Evolutionary conservation across 2,888 invertebrate genomes (phyloP).

Genomic region (Lymantria monacha): DNA sequence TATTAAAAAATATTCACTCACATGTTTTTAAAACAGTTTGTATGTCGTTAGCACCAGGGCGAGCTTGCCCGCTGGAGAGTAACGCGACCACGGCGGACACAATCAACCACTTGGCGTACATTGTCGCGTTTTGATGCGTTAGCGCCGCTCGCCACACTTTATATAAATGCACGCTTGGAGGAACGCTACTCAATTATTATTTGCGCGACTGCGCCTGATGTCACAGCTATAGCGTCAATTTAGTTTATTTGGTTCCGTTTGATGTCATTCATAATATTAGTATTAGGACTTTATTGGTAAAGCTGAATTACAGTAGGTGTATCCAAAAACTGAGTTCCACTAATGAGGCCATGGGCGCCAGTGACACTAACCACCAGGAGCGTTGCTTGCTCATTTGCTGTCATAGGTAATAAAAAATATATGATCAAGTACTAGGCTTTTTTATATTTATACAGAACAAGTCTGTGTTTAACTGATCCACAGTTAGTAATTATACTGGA

Average conservation of each 20-base stretch:
- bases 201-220: neutral
- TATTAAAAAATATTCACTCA: constrained; percentile 16
- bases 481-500: too few species aligned
- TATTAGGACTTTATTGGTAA: too few species aligned
- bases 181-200: constrained; percentile 1
- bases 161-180: constrained; percentile 31
- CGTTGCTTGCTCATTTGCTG: too few species aligned
- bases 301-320: too few species aligned
- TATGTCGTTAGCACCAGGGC: constrained; percentile 37
- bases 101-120: constrained; percentile 39
- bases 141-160: constrained; percentile 32
- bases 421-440: too few species aligned
- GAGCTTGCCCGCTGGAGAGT: constrained; percentile 30
- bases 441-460: too few species aligned
- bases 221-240: neutral
- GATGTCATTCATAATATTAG: too few species aligned
- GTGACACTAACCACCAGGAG: too few species aligned
- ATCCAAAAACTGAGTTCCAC: too few species aligned
- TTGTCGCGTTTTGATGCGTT: constrained; percentile 32
- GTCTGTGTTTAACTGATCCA: too few species aligned
- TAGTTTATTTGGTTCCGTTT: neutral
- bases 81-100: constrained; percentile 41
- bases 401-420: too few species aligned
- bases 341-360: too few species aligned
- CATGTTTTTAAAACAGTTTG: constrained; percentile 21